These are phyloP conservation scores for Notiomystis cincta DNA, from an alignment of 2,113 vertebrate genomes.

Conservation along the genomic window DNA sequence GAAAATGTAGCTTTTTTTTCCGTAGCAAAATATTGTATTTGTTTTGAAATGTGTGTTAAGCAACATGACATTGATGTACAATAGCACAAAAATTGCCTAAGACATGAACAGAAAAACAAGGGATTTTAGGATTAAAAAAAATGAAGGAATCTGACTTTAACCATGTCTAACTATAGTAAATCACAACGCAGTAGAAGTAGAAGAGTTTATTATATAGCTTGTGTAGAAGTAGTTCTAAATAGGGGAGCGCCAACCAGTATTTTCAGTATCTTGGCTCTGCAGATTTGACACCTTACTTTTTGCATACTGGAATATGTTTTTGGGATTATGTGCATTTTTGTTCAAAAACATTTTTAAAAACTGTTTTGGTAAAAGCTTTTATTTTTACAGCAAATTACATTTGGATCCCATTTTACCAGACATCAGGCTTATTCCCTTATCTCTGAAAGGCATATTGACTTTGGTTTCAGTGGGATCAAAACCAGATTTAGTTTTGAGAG, in stretches of 20 bases:
- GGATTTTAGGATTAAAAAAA: slow-evolving; percentile 65
- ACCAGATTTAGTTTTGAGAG: not conserved
- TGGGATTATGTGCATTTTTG: slow-evolving; percentile 9
- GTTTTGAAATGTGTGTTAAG: slow-evolving; percentile 51
- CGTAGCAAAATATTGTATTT: slow-evolving; percentile 51
- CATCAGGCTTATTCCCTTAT: not conserved
- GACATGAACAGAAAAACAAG: not conserved
- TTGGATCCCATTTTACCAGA: slow-evolving; percentile 6
- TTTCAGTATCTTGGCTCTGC: slow-evolving; percentile 21
- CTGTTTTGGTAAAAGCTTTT: slow-evolving; percentile 4
- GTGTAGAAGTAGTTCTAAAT: not conserved
- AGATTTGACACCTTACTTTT: slow-evolving; percentile 12
- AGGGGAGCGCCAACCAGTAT: not conserved
- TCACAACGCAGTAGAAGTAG: not conserved
- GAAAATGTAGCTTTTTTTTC: slow-evolving; percentile 46
- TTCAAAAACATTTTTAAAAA: slow-evolving; percentile 14
- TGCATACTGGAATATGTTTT: slow-evolving; percentile 27
- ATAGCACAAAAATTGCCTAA: slow-evolving; percentile 33
- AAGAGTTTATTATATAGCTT: not conserved
- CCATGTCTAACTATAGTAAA: not conserved
- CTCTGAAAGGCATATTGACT: not conserved
- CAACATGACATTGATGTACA: slow-evolving; percentile 11
- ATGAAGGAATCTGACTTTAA: slow-evolving; percentile 9
- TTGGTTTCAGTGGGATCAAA: not conserved
- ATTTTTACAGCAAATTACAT: slow-evolving; percentile 18